Base-by-base conservation (phyloP, 2,113 vertebrate species). In the Nothocercus nigrocapillus region DNA sequence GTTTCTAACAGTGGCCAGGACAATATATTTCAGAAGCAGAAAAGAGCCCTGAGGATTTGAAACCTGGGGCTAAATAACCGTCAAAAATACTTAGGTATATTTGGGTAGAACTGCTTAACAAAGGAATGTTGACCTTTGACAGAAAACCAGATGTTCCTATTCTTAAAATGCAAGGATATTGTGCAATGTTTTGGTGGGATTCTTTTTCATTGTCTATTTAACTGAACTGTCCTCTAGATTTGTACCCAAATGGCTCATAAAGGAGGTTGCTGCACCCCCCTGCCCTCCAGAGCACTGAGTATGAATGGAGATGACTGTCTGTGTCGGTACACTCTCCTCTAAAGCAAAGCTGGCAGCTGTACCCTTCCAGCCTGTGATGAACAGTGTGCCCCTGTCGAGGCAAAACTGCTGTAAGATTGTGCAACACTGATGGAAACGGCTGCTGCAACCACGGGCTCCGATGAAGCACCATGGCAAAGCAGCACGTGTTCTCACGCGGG, bases 391-490 rank as follows among this genome's bases (percentile, higher is more conserved):
- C 5, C 59, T 74, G 47, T 3, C 76, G 45, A 73, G 85, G 59
- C 18, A 24, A 82, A 69, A 21, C 93, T 91, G 83, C 89, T 89
- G 76, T 12, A 4, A 63, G 30, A 38, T 62, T 67, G 10, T 58
- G 36, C 61, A 85, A 12, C 8, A 7, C n/a, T 47, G 40, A 73
- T 82, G 93, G 92, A 68, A 84, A 38, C 22, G 82, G 74, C 54
- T 86, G 81, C 94, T 77, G 88, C 85, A 81, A 54, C 72, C 70
- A 22, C 38, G 64, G 87, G 80, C 51, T 47, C 8, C 45, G 92
- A 80, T 14, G 13, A 72, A 45, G 63, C 81, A 38, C 74, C 42
- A 4, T 28, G 92, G 94, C 88, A 90, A 85, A 96, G 90, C 78
- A 91, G 75, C 6, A 10, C 62, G 81, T 19, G 85, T 45, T 86